Evolutionary conservation across 1,140 invertebrate genomes (phyloP), one percentile per base, ranked within the genome.

Genomic region (Asbolus verrucosus): DNA sequence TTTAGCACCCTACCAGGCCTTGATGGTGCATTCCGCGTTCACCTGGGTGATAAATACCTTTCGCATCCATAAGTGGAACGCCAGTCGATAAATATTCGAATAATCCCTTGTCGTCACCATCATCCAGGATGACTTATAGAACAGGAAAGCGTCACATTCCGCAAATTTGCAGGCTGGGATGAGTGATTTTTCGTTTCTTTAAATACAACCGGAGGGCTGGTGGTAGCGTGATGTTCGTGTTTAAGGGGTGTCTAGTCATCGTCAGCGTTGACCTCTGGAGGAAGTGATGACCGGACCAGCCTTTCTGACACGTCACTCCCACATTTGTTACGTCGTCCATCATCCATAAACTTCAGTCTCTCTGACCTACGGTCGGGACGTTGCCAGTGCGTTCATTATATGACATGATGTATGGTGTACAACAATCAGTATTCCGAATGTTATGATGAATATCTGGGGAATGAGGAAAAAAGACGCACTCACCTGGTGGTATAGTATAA

Each of bases 241-340:
- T 30, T 8, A 30, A 9, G 21, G 39, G 46, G 46, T 54, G 46
- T 54, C 46, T 54, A 54, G 46, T 43, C 46, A 31, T 27, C 46
- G 46, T 54, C 46, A 54, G 46, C 19, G 46, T 24, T 62, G 54
- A 68, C 67, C 67, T 61, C 59, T 43, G 19, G 67, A 69, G 67
- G 67, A 69, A 69, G 67, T 69, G 67, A 31, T 63, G 67, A 69
- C 67, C 67, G 67, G 67, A 65, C 67, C 59, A 69, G 67, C 69
- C 69, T 70, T 70, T 67, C 69, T 70, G 38, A 21, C 69, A 54
- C 65, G 69, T 70, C 69, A 70, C 69, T 70, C 69, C 69, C 69
- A 70, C 69, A 70, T 70, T 70, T 70, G 69, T 70, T 70, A 70
- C 69, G 46, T 67, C 69, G 43, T 70, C 39, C 69, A 67, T 70